Percentiles rank a stretch among this genome's conserved stretches.
phyloP scores from a whole-genome alignment of 2,113 vertebrate genomes.

The Centropristis striata region DNA sequence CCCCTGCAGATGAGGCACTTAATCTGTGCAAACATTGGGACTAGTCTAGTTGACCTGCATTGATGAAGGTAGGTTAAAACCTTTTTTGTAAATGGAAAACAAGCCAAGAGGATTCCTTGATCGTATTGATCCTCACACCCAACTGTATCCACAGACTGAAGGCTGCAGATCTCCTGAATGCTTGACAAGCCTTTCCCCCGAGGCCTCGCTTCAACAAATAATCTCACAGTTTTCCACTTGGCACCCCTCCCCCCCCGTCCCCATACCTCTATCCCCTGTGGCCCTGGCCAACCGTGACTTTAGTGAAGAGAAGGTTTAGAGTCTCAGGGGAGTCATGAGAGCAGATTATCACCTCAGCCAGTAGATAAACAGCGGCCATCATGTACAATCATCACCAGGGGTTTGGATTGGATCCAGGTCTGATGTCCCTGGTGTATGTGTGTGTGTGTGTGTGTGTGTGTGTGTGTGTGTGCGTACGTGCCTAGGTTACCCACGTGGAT shows the following conservation, averaged over 20 bases:
- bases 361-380: conserved; percentile 65
- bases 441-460: not conserved
- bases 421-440: conserved; percentile 12
- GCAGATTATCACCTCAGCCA: conserved; percentile 69
- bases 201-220: conserved; percentile 15
- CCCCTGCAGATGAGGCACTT: not conserved
- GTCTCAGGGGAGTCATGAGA: conserved; percentile 50
- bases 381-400: conserved; percentile 48
- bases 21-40: conserved; percentile 4
- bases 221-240: conserved; percentile 21
- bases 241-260: not conserved
- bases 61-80: not conserved
- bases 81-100: not conserved
- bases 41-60: not conserved
- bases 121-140: not conserved
- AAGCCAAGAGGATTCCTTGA: not conserved
- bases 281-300: conserved; percentile 35
- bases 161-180: conserved; percentile 6
- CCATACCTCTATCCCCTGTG: conserved; percentile 4
- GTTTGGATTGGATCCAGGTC: conserved; percentile 51
- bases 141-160: conserved; percentile 1
- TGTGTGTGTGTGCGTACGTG: not conserved
- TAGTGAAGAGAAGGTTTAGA: conserved; percentile 51
- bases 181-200: conserved; percentile 5
- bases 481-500: conserved; percentile 6